These are phyloP conservation scores for Cardiocondyla obscurior DNA, from an alignment of 1,140 invertebrate genomes.

Conservation along the genomic window DNA sequence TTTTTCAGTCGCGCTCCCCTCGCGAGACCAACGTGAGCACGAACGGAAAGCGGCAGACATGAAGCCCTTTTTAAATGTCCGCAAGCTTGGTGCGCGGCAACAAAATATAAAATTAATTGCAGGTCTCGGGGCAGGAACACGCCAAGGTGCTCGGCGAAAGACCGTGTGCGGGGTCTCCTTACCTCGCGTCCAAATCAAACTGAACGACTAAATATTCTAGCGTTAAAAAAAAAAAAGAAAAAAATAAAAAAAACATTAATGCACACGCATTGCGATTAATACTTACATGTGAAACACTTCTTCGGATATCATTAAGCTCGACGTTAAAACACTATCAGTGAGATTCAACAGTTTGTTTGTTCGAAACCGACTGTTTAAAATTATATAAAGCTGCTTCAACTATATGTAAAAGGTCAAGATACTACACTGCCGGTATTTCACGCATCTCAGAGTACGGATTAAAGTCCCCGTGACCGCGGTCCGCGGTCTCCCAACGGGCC, in stretches of 20 bases:
- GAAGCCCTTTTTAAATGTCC: conserved; percentile 50
- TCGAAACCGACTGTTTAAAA: neutral
- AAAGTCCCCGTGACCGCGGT: neutral
- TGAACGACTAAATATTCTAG: neutral
- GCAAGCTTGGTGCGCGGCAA: conserved; percentile 22
- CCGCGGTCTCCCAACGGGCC: neutral
- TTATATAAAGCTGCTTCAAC: neutral
- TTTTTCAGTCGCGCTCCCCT: conserved; percentile 46
- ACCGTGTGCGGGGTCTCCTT: neutral
- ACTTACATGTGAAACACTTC: conserved; percentile 16
- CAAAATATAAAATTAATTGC: conserved; percentile 54
- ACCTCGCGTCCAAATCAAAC: neutral
- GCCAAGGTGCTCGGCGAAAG: conserved; percentile 20
- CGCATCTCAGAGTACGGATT: neutral
- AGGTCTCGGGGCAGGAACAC: conserved; percentile 11
- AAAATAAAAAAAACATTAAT: too few species aligned
- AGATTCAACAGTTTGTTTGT: neutral
- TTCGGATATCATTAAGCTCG: neutral
- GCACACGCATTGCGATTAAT: neutral
- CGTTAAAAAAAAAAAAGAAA: too few species aligned
- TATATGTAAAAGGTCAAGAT: neutral
- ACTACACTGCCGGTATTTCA: neutral
- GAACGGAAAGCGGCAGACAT: conserved; percentile 54
- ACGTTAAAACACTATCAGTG: neutral
- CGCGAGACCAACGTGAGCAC: conserved; percentile 57